phyloP scores from a whole-genome alignment of 92 coral and sea anemone species.

The Epizoanthus ramosus region DNA sequence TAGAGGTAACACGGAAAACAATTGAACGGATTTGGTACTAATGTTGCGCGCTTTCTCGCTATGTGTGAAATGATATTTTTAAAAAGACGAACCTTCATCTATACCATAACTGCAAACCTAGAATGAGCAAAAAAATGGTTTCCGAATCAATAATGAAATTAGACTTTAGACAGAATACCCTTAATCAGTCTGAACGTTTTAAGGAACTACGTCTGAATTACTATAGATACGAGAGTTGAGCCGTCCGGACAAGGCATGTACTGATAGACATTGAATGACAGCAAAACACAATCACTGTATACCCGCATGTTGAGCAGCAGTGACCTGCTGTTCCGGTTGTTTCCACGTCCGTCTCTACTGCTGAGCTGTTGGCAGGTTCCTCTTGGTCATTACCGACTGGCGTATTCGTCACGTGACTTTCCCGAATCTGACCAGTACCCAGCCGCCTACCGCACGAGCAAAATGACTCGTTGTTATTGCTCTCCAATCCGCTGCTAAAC shows the following conservation, averaged over 20 bases:
- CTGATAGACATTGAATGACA: not conserved
- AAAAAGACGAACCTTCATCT: too few relatives aligned
- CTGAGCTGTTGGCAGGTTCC: not conserved
- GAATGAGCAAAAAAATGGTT: too few relatives aligned
- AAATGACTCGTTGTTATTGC: not conserved
- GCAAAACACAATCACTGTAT: not conserved
- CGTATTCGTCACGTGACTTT: not conserved
- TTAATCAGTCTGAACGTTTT: too few relatives aligned
- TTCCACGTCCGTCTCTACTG: not conserved
- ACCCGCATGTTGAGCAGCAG: slow-evolving; percentile 40
- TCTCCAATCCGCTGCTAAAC: not conserved
- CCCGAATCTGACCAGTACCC: slow-evolving; percentile 14
- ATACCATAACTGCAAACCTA: too few relatives aligned
- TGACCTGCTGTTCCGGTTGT: not conserved
- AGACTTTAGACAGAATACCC: too few relatives aligned
- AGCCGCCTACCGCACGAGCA: slow-evolving; percentile 4
- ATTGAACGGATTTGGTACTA: too few relatives aligned
- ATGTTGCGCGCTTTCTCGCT: too few relatives aligned
- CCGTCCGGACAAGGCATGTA: not conserved
- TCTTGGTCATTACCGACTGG: not conserved
- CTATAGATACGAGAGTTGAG: too few relatives aligned
- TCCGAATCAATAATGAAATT: too few relatives aligned
- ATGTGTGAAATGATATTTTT: too few relatives aligned
- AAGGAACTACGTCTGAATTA: too few relatives aligned
- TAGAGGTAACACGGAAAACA: too few relatives aligned